Evolutionary conservation across 2,888 invertebrate species (phyloP), one percentile per base, ranked within the genome.

Genomic region (Yponomeuta cagnagella): DNA sequence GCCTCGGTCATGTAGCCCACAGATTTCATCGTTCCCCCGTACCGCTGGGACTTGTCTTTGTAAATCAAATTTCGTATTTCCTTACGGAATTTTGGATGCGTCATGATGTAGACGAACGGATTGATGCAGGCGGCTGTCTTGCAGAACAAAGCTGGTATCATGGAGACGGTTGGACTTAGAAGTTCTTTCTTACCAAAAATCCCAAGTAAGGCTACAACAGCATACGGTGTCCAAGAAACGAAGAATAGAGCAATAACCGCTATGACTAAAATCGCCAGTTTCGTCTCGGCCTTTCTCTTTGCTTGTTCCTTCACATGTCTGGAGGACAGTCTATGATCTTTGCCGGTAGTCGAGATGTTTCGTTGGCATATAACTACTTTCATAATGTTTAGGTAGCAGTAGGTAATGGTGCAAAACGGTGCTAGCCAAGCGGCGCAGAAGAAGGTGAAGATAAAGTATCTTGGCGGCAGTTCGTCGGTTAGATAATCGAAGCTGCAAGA

Each of bases 401-500:
- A 95, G 6, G 94, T 87, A 68, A 97, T 97, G 12, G 95, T 89
- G 58, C 87, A 79, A 73, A 97, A 93, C 0, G 97, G 97, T 2
- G 95, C 81, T 2, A 95, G 92, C 95, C 95, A 97, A 68, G 95
- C 97, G 0, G 95, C 96, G 63, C 95, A 93, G 82, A 96, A 96
- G 82, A 96, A 96, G 6, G 94, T 82, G 75, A 96, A 93, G 79
- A 97, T 96, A 80, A 96, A 97, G 72, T 93, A 92, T 70, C 94
- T 93, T 1, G 94, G 94, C 0, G 83, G 80, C 0, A 85, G 78
- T 71, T 94, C 93, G n/a, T 94, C 93, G 0, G 96, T 94, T 69
- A 97, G 92, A 79, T 97, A 97, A 84, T 97, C 97, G 81, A 96
- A 97, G 78, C 97, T 96, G 86, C 97, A 97, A 77, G 96, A 96